Evolutionary conservation across 92 coral and sea anemone genomes (phyloP).

Genomic region (Palythoa grandis): DNA sequence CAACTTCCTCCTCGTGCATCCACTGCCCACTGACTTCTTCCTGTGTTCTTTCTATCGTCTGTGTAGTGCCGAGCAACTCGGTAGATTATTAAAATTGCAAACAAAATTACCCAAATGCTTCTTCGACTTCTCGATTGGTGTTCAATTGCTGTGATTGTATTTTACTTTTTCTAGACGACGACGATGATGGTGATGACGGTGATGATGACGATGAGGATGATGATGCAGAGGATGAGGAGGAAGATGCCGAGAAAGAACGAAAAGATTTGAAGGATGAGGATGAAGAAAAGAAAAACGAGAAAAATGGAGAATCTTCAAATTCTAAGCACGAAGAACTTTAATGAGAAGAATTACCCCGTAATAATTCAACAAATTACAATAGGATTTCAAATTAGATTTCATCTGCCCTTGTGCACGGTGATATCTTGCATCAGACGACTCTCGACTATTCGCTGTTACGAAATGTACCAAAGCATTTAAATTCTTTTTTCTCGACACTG

Average conservation of each 20-base stretch:
- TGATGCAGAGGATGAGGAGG: conserved; percentile 41
- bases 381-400: not conserved
- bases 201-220: conserved; percentile 4
- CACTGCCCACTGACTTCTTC: not conserved
- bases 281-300: conserved; percentile 39
- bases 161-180: conserved; percentile 57
- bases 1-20: not conserved
- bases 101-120: not conserved
- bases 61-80: not conserved
- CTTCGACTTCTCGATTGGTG: conserved; percentile 4
- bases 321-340: conserved; percentile 23
- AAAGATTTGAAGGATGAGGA: conserved; percentile 38
- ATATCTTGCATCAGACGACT: not conserved
- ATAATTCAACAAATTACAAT: no score
- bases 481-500: no score
- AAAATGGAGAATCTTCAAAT: conserved; percentile 27
- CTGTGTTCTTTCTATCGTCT: not conserved
- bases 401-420: not conserved
- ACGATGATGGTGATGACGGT: conserved; percentile 50
- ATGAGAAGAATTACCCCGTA: not conserved
- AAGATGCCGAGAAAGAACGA: conserved; percentile 15
- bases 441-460: not conserved
- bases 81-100: not conserved
- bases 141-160: conserved; percentile 34
- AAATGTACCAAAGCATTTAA: no score